These are phyloP conservation scores for Macaria liturata DNA, from an alignment of 2,888 invertebrate genomes.

Conservation along the genomic window DNA sequence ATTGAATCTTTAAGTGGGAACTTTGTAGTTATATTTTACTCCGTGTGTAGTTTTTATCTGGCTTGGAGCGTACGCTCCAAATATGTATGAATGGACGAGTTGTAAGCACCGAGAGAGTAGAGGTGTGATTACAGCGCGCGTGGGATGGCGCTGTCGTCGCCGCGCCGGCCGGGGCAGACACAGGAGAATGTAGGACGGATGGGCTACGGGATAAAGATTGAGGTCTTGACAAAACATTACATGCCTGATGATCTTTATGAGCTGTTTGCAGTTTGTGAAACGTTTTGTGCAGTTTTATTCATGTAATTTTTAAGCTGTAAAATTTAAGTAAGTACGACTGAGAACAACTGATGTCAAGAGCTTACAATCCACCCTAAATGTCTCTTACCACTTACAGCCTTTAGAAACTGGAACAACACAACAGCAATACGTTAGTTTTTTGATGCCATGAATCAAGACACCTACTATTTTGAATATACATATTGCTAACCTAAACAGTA, in stretches of 20 bases:
- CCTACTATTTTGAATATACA: no score
- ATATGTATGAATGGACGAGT: slow-evolving; percentile 72
- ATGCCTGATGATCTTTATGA: slow-evolving; percentile 16
- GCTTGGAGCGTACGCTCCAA: slow-evolving; percentile 40
- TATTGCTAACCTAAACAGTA: neutral
- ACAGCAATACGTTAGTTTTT: no score
- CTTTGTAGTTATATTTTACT: no score
- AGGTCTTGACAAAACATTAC: slow-evolving; percentile 29
- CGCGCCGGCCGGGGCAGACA: slow-evolving; percentile 25
- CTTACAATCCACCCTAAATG: no score
- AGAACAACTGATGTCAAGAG: no score
- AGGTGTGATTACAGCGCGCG: slow-evolving; percentile 76
- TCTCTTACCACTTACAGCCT: no score
- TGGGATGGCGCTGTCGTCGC: slow-evolving; percentile 79
- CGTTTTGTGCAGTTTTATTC: slow-evolving; percentile 8
- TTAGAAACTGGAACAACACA: no score
- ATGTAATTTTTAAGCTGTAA: neutral
- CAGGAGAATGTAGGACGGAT: no score
- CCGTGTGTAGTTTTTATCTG: no score
- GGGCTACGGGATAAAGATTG: slow-evolving; percentile 22
- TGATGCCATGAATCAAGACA: no score
- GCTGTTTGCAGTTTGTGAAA: slow-evolving; percentile 9
- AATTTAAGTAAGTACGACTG: no score
- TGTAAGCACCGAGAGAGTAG: slow-evolving; percentile 66
- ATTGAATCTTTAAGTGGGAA: no score